phyloP scores from a whole-genome alignment of 2,113 vertebrate species.

The Meles meles region DNA sequence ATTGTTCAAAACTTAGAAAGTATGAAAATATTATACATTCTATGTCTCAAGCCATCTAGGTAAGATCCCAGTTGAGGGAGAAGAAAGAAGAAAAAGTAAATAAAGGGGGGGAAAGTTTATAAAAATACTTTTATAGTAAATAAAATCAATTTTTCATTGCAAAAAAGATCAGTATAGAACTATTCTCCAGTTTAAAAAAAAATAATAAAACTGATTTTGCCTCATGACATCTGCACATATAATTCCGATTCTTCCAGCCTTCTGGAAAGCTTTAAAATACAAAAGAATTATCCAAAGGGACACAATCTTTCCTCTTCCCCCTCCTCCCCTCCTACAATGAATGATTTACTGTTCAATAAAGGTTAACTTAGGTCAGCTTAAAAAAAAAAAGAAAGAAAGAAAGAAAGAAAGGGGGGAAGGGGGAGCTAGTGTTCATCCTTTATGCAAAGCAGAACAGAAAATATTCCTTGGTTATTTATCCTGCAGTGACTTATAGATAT shows the following conservation, averaged over 20 bases:
- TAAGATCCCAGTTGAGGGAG: not conserved
- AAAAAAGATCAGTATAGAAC: not conserved
- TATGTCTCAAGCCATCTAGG: not conserved
- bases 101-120: not conserved
- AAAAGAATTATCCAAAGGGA: not conserved
- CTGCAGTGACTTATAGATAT: not conserved
- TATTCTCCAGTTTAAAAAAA: not conserved
- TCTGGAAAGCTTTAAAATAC: not conserved
- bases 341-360: not conserved
- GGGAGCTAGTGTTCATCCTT: not conserved
- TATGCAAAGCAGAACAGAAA: not conserved
- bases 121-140: not conserved
- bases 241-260: conserved; percentile 11
- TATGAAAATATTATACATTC: not conserved
- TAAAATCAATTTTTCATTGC: not conserved
- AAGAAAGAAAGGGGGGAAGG: not conserved
- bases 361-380: conserved; percentile 27
- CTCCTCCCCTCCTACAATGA: not conserved
- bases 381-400: not conserved
- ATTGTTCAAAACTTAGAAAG: not conserved
- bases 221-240: not conserved
- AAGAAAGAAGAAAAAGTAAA: not conserved
- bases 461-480: not conserved
- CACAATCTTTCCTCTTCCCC: not conserved
- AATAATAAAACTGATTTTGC: not conserved